Evolutionary conservation across 2,797 vertebrate species (phyloP), one percentile per base, ranked within the genome.

Genomic region (Anableps anableps): DNA sequence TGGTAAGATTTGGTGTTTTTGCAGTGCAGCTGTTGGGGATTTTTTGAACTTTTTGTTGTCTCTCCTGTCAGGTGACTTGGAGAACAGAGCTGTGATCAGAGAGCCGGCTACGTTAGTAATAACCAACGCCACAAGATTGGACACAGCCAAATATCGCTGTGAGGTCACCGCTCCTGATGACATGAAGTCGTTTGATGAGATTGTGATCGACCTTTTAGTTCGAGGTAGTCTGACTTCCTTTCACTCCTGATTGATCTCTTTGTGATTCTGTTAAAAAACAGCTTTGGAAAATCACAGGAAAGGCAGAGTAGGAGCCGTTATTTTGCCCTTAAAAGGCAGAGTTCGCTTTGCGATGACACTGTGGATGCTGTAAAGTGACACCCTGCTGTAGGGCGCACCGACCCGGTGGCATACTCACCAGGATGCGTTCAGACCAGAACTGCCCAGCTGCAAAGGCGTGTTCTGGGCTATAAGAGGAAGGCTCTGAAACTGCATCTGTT

Each of bases 111-210:
- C 97, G 0, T 89, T 99, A 85, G 85, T 97, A 80, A 99, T 99
- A 55, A 94, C 93, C 77, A 99, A 99, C 0, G 95, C 97, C 76
- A 99, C 97, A 0, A 95, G 99, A 50, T 96, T 91, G 1, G 99
- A 99, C 90, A 97, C 97, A 0, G 99, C 98, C 5, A 94, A 94
- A 1, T 99, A 99, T 73, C 97, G 99, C 79, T 99, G 99, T 17
- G 99, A 99, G 86, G 99, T 99, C 87, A 97, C 97, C 0, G 98
- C 98, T 0, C 94, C 94, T 1, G 86, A 94, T 0, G 99, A 99
- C 87, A 86, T 88, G 1, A 98, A 96, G 88, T 96, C 95, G 41
- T 97, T 99, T 13, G 98, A 97, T 0, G 99, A 99, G 94, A 96
- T 99, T 45, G 91, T 96, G 74, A 97, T 99, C 83, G 93, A 96